Evolutionary conservation across 2,113 vertebrate species (phyloP).

Genomic region (Himantopus leucocephalus): DNA sequence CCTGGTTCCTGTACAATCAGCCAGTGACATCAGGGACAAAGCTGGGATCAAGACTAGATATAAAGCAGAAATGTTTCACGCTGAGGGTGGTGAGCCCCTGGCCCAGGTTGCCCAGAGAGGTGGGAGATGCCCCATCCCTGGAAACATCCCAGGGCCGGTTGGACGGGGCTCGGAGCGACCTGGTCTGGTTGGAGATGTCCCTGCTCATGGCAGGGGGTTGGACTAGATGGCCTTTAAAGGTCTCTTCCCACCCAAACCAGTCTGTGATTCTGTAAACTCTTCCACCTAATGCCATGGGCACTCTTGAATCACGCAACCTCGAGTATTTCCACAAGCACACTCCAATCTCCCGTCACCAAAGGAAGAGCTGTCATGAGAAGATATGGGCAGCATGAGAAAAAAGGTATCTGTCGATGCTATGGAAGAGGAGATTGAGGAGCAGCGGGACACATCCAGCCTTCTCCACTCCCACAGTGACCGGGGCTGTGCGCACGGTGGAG

Average conservation of each 20-base stretch:
- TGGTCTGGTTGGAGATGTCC: neutral
- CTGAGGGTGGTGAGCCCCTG: neutral
- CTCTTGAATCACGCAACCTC: neutral
- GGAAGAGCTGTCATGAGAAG: neutral
- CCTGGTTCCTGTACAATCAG: neutral
- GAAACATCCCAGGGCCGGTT: no score
- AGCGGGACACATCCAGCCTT: neutral
- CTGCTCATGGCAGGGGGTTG: no score
- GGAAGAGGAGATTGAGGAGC: neutral
- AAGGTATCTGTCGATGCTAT: no score
- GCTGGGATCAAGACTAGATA: neutral
- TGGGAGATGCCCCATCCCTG: neutral
- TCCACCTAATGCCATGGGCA: neutral
- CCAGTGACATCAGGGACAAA: neutral
- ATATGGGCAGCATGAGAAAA: neutral
- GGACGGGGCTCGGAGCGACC: neutral
- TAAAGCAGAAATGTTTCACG: neutral
- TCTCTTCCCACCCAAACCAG: neutral
- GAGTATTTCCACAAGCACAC: neutral
- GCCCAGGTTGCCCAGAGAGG: neutral
- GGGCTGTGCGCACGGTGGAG: fast-evolving
- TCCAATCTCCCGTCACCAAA: fast-evolving
- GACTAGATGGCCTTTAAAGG: no score
- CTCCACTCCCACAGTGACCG: fast-evolving
- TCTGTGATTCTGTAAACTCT: neutral